Conservation (phyloP, 92 coral and sea anemone genomes). For the Umimayanthus chanpuru region DNA sequence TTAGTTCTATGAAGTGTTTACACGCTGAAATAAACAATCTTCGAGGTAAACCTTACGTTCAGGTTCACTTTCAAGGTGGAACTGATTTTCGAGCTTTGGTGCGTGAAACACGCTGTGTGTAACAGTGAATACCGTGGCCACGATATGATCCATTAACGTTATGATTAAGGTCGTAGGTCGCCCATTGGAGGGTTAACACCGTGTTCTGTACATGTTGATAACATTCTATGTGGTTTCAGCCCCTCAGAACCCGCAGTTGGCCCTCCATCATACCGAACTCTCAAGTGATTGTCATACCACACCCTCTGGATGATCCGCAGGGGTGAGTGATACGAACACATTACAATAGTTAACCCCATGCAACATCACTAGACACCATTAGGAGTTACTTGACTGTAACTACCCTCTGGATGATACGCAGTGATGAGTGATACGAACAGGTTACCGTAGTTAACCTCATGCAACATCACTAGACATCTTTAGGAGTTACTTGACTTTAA, state of each 20-base stretch:
- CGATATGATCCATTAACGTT: no score
- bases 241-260: conserved; percentile 77
- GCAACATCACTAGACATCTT: background rate
- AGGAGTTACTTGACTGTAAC: background rate
- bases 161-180: no score
- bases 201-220: no score
- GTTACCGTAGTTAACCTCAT: background rate
- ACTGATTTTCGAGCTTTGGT: no score
- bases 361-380: background rate
- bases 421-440: conserved; percentile 62
- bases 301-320: conserved; percentile 83
- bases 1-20: no score
- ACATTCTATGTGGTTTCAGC: conserved; percentile 55
- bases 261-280: conserved; percentile 94
- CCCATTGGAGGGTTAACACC: no score
- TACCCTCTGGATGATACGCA: conserved; percentile 81
- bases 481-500: no score
- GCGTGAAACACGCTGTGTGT: no score
- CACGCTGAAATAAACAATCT: no score
- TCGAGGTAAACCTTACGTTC: no score
- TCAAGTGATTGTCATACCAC: conserved; percentile 91
- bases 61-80: no score
- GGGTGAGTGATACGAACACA: conserved; percentile 63
- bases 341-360: background rate
- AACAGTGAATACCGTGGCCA: no score